phyloP scores from a whole-genome alignment of 2,113 vertebrate genomes.

The Carlito syrichta region DNA sequence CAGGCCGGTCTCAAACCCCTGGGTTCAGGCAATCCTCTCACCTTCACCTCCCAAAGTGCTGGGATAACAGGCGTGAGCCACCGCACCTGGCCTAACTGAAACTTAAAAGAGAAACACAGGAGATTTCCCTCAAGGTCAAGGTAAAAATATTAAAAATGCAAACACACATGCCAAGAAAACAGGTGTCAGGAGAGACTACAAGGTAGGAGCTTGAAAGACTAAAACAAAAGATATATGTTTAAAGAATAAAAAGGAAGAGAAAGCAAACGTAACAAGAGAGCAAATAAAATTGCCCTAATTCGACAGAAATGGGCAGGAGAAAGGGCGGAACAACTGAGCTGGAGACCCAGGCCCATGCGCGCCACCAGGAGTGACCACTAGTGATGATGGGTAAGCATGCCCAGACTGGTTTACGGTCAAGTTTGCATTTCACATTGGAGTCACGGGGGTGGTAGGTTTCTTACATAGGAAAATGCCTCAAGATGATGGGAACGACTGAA shows the following conservation, averaged over 20 bases:
- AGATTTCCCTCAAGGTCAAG: not conserved
- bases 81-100: too few relatives aligned
- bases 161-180: not conserved
- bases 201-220: not conserved
- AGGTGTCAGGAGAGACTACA: not conserved
- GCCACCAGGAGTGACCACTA: too few relatives aligned
- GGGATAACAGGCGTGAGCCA: too few relatives aligned
- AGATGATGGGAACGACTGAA: slow-evolving; percentile 36
- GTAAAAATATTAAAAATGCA: not conserved
- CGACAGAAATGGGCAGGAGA: not conserved
- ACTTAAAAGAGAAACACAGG: not conserved
- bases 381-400: too few relatives aligned
- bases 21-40: too few relatives aligned
- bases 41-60: too few relatives aligned
- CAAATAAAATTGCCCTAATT: not conserved
- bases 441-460: too few relatives aligned
- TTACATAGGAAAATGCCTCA: slow-evolving; percentile 47
- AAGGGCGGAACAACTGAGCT: not conserved
- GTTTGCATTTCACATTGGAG: slow-evolving; percentile 71
- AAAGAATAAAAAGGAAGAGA: not conserved
- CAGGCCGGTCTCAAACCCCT: too few relatives aligned
- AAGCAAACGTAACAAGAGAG: not conserved
- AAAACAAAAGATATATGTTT: not conserved
- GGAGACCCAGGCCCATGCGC: too few relatives aligned
- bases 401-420: slow-evolving; percentile 49